Evolutionary conservation across 1,140 invertebrate genomes (phyloP), one percentile per base, ranked within the genome.

Genomic region (Aphidius gifuensis): DNA sequence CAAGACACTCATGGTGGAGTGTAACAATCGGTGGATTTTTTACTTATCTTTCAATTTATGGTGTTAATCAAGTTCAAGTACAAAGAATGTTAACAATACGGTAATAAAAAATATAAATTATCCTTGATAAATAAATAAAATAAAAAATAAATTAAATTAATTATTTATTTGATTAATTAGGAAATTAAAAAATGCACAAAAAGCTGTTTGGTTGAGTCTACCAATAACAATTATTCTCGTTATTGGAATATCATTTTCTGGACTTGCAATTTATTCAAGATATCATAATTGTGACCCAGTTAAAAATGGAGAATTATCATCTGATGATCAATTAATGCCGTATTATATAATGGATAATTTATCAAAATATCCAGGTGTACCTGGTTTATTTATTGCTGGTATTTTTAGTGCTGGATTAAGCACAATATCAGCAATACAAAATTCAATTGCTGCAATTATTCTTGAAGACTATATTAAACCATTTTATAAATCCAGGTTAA

Each of bases 371-470:
- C 87, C 87, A 4, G 92, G 92, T 5, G 66, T 94, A 6, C 82
- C 81, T 0, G 84, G 84, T 0, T 74, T 86, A 16, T 85, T 86
- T 57, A 80, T 85, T 42, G 82, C 84, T 0, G 84, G 84, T 0
- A 84, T 85, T 57, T 85, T 86, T 68, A 85, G 83, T 49, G 93
- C 91, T 0, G 88, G 91, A 0, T 79, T 96, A 2, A 93, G 91
- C 56, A 93, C 92, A 0, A 86, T 95, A 55, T 94, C 92, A 0
- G 92, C 92, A 4, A 85, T 90, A 38, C 82, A 94, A 46, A 95
- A 94, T 77, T 91, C 92, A 5, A 79, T 95, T 11, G 88, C 92
- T 11, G 92, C 92, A 11, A 90, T 94, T 32, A 90, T 91, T 4
- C 83, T 93, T 48, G 88, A 93, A 70, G 92, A 94, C 80, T 92